Evolutionary conservation across 2,888 invertebrate genomes (phyloP), one percentile per base, ranked within the genome.

Genomic region (Drosophila robusta): DNA sequence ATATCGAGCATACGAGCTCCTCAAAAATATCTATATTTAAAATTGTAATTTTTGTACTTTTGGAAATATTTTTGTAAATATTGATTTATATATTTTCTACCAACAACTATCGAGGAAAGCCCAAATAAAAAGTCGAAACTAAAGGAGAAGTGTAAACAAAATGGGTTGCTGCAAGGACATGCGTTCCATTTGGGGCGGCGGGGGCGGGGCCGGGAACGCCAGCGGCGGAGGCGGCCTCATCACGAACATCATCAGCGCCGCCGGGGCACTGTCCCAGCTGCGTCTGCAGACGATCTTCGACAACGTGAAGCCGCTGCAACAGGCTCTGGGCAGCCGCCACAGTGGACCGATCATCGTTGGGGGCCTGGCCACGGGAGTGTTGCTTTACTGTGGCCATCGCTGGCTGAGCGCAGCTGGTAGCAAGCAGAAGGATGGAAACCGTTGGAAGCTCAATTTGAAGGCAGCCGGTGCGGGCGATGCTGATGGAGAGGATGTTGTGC

Each of bases 351-450:
- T 69, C 2, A 62, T 69, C 14, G 29, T 63, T 8, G 71, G 69
- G 1, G 50, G 63, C 0, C 4, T 70, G 18, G 63, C 71, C 1
- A 55, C 71, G 1, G 69, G 71, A n/a, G 44, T 63, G 0, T 12
- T 69, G 1, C 36, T 70, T 32, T 69, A 69, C 18, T 62, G 50
- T 18, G 69, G 71, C 2, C 71, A 62, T 46, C 69, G 71, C 18
- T 69, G 69, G 69, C 50, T 69, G 7, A 45, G 24, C 34, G 34
- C 34, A 4, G n/a, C 8, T 24, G n/a, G 9, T 11, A 1, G 41
- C 55, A 41, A 36, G 5, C 24, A 8, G 18, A 26, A 38, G 14
- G 18, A 49, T 14, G 14, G 14, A 2, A 36, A 34, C 4, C 14
- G 18, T 6, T 49, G 62, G 62, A 12, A 42, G 8, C 7, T 9